Evolutionary conservation across 2,797 vertebrate genomes (phyloP).

Genomic region (Natrix natrix): DNA sequence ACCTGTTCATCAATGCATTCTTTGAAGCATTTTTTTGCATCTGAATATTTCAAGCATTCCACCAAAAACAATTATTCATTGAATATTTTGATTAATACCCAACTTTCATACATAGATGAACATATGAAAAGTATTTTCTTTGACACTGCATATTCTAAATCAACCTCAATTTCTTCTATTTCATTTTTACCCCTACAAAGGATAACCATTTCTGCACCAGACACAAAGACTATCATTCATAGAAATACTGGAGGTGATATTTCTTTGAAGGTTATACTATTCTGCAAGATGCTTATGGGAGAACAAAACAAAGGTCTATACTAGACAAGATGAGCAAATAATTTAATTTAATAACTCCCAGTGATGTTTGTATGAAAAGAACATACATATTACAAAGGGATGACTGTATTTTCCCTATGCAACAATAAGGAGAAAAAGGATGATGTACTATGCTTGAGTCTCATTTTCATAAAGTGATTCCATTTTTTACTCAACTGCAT

Average conservation of each 20-base stretch:
- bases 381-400: background rate
- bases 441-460: background rate
- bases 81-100: background rate
- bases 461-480: slow-evolving; percentile 2
- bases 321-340: background rate
- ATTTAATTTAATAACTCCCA: too few species aligned
- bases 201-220: background rate
- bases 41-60: background rate
- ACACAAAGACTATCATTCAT: background rate
- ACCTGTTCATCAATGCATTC: background rate
- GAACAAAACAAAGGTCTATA: background rate
- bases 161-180: background rate
- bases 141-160: background rate
- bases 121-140: background rate
- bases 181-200: background rate
- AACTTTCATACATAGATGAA: background rate
- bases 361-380: background rate
- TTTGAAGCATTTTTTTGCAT: background rate
- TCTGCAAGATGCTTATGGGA: background rate
- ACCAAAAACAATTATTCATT: background rate
- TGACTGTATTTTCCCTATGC: background rate
- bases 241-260: background rate
- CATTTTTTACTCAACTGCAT: background rate
- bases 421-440: background rate
- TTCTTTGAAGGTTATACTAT: background rate